Percentiles rank a stretch among this genome's conserved stretches.
phyloP scores from a whole-genome alignment of 2,888 invertebrate species.

The Agriopis leucophaearia region DNA sequence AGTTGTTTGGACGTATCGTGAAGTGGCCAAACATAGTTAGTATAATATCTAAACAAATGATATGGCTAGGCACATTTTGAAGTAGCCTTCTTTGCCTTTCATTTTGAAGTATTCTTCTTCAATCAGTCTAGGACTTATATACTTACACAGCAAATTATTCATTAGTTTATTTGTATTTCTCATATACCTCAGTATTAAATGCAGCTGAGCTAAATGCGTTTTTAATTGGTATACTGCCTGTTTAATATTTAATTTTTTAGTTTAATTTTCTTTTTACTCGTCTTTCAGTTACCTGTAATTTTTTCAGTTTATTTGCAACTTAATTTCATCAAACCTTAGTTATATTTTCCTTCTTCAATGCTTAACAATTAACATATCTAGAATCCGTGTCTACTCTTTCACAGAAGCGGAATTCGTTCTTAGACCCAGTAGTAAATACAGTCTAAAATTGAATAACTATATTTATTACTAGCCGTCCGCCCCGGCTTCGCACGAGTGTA shows the following conservation, averaged over 20 bases:
- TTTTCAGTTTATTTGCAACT: not conserved
- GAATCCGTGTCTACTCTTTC: not conserved
- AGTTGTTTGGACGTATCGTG: not conserved
- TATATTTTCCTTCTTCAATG: not conserved
- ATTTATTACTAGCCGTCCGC: no score
- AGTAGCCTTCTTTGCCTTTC: no score
- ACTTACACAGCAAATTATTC: not conserved
- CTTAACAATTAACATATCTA: not conserved
- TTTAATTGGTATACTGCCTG: not conserved
- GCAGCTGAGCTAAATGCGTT: conserved; percentile 6
- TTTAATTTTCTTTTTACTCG: not conserved
- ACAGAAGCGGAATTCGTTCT: conserved; percentile 16
- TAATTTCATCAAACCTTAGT: not conserved
- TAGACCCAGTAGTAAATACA: conserved; percentile 9
- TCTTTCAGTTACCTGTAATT: not conserved
- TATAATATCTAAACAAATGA: not conserved
- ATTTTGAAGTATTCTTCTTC: no score
- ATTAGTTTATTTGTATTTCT: not conserved
- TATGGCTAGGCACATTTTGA: not conserved
- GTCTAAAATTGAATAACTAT: conserved; percentile 9
- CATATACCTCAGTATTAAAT: not conserved
- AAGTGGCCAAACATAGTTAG: not conserved
- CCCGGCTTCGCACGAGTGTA: no score
- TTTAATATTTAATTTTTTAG: not conserved
- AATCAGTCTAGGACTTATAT: not conserved